Evolutionary conservation across 1,140 invertebrate species (phyloP).

Genomic region (Adelges cooleyi): DNA sequence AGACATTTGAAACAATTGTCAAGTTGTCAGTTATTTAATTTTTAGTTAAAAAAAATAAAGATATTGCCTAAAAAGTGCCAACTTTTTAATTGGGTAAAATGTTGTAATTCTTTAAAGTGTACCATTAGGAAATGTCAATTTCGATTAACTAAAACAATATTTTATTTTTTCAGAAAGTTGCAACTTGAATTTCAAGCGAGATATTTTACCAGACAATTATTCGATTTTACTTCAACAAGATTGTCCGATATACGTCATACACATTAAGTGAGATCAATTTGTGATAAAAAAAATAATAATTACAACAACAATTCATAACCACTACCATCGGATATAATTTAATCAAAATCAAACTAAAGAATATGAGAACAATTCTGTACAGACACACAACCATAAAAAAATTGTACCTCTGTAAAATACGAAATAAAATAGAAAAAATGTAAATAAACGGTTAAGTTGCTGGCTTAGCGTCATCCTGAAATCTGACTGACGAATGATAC

Average conservation of each 20-base stretch:
- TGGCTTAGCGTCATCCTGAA: background rate
- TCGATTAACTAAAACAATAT: too few relatives aligned
- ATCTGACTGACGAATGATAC: background rate
- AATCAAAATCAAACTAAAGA: background rate
- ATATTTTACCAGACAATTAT: slow-evolving; percentile 2
- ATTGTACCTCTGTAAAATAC: background rate
- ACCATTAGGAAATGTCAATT: too few relatives aligned
- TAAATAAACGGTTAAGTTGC: too few relatives aligned
- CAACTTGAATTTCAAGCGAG: background rate
- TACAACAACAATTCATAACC: too few relatives aligned
- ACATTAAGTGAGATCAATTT: slow-evolving; percentile 1
- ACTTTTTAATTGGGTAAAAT: too few relatives aligned
- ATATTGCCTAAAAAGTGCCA: too few relatives aligned
- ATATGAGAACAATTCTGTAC: background rate
- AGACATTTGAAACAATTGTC: too few relatives aligned
- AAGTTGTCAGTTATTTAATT: too few relatives aligned
- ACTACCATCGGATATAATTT: too few relatives aligned
- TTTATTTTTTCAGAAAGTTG: slow-evolving; percentile 2
- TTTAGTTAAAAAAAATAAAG: too few relatives aligned
- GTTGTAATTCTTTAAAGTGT: too few relatives aligned
- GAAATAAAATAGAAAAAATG: background rate
- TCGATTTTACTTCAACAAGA: slow-evolving; percentile 7
- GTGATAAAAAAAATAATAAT: too few relatives aligned
- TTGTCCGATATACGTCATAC: slow-evolving; percentile 1
- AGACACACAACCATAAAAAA: background rate